phyloP scores from a whole-genome alignment of 2,113 vertebrate genomes.

The Mustelus asterias region DNA sequence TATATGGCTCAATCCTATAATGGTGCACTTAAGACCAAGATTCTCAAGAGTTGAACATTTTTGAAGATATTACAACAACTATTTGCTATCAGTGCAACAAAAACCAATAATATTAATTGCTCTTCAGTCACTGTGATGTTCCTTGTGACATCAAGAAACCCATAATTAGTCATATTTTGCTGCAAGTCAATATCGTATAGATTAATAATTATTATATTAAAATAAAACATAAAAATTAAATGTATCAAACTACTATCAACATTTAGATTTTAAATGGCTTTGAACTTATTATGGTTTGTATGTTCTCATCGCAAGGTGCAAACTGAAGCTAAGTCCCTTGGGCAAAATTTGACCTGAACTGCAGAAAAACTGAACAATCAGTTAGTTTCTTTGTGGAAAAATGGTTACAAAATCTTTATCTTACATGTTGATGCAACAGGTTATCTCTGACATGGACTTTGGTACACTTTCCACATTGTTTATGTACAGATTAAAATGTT shows the following conservation, averaged over 20 bases:
- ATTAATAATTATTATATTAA: neutral
- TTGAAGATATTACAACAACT: neutral
- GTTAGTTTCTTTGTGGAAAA: neutral
- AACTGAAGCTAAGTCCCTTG: neutral
- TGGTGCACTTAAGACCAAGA: neutral
- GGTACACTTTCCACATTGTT: neutral
- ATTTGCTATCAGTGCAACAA: neutral
- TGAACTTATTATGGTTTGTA: neutral
- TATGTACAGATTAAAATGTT: slow-evolving; percentile 3
- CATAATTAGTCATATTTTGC: neutral
- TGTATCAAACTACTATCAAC: neutral
- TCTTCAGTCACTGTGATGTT: neutral
- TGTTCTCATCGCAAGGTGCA: neutral
- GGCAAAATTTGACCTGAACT: neutral
- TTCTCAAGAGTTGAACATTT: neutral
- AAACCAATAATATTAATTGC: neutral
- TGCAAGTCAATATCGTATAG: neutral
- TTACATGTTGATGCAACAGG: neutral
- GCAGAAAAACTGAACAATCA: neutral
- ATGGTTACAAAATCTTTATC: neutral
- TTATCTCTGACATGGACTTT: neutral
- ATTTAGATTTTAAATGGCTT: neutral
- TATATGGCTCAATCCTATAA: neutral
- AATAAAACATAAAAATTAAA: slow-evolving; percentile 24
- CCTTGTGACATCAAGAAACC: neutral